These are phyloP conservation scores for Coregonus suidteri DNA, from an alignment of 2,797 vertebrate genomes.

Conservation along the genomic window DNA sequence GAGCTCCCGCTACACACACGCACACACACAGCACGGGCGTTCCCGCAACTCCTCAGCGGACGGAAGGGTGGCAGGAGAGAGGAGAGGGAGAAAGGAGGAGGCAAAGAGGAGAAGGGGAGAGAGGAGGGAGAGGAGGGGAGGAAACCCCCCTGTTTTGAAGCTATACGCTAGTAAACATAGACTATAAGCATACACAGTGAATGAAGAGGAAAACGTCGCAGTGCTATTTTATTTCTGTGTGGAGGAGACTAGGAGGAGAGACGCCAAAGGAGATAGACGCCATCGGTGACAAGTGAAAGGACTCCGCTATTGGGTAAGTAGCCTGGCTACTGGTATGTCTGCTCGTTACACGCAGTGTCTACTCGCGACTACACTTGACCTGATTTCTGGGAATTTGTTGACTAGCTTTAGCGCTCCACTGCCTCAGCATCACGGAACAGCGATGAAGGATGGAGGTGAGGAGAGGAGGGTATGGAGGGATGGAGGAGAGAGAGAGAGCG, in stretches of 20 bases:
- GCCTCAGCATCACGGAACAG: neutral
- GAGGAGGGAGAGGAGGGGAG: neutral
- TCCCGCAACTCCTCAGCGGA: neutral
- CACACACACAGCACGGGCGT: neutral
- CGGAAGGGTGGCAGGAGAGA: neutral
- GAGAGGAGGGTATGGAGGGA: neutral
- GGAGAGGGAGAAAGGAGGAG: neutral
- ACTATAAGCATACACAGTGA: neutral
- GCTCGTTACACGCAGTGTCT: neutral
- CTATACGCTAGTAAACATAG: neutral
- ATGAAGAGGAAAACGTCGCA: neutral
- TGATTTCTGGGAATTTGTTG: neutral
- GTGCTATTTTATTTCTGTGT: neutral
- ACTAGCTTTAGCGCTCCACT: neutral
- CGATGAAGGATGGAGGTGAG: neutral
- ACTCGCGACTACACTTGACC: neutral
- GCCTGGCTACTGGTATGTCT: neutral
- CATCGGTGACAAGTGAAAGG: neutral
- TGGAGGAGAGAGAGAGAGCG: neutral
- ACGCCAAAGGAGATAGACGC: neutral
- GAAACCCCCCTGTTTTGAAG: neutral
- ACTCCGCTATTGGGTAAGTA: neutral
- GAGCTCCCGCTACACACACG: neutral
- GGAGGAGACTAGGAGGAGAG: neutral
- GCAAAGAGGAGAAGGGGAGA: neutral